phyloP scores from a whole-genome alignment of 2,797 vertebrate species.

The Cossypha polioptera region DNA sequence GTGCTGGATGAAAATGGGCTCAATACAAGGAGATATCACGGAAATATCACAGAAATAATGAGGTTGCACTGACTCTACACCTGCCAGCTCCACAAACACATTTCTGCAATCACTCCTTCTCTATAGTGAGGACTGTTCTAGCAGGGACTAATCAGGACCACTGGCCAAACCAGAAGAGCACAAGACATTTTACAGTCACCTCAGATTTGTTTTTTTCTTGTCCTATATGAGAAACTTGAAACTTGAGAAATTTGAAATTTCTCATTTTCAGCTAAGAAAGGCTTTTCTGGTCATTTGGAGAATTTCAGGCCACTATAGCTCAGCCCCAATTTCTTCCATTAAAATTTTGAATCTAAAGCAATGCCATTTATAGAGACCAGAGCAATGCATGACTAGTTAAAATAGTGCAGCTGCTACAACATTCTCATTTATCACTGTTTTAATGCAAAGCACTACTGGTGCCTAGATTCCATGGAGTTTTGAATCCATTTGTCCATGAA shows the following conservation, averaged over 20 bases:
- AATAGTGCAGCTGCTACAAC: background rate
- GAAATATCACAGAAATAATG: fast-evolving
- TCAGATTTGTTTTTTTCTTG: background rate
- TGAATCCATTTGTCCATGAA: background rate
- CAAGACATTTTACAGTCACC: background rate
- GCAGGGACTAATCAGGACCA: background rate
- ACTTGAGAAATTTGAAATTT: background rate
- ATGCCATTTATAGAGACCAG: background rate
- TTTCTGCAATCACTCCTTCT: background rate
- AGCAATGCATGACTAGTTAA: background rate
- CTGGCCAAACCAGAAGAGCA: background rate
- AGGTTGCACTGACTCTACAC: background rate
- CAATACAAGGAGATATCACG: background rate
- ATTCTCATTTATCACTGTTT: background rate
- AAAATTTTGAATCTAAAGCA: background rate
- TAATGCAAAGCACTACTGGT: background rate
- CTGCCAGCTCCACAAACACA: background rate
- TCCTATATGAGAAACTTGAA: background rate
- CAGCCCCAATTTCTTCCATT: background rate
- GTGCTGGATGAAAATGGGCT: background rate
- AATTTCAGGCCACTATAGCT: background rate
- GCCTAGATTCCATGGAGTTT: background rate
- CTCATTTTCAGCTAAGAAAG: background rate
- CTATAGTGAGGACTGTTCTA: background rate
- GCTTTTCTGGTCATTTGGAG: background rate